These are phyloP conservation scores for Scortum barcoo DNA, from an alignment of 2,113 vertebrate species.

Conservation along the genomic window DNA sequence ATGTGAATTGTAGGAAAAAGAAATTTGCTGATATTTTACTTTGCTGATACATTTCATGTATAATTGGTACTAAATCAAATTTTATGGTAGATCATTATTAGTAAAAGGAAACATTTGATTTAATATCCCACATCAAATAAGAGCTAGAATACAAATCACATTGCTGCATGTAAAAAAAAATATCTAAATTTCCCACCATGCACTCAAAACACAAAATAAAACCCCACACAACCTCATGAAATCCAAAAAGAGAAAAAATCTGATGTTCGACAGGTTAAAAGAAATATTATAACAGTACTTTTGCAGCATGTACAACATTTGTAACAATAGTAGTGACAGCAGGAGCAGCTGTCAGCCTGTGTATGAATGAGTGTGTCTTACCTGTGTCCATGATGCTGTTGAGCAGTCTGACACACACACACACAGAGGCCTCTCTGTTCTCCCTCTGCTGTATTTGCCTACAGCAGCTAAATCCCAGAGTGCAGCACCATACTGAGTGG, in stretches of 20 bases:
- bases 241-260: neutral
- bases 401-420: constrained; percentile 9
- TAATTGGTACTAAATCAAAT: neutral
- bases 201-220: constrained; percentile 1
- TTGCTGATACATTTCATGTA: neutral
- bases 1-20: neutral
- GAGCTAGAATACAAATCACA: neutral
- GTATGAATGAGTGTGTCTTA: constrained; percentile 65
- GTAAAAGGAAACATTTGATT: neutral
- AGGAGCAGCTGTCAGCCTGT: neutral
- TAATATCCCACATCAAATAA: neutral
- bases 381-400: constrained; percentile 83
- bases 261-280: neutral
- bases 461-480: constrained; percentile 65
- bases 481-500: constrained; percentile 72
- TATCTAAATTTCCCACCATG: neutral
- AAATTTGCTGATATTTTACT: neutral
- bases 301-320: neutral
- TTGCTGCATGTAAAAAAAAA: neutral
- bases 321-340: neutral
- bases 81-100: neutral
- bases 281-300: too few species aligned
- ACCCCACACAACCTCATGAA: neutral
- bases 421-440: constrained; percentile 54
- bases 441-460: constrained; percentile 67